phyloP scores from a whole-genome alignment of 2,888 invertebrate genomes.

The Drosophila suboccidentalis region DNA sequence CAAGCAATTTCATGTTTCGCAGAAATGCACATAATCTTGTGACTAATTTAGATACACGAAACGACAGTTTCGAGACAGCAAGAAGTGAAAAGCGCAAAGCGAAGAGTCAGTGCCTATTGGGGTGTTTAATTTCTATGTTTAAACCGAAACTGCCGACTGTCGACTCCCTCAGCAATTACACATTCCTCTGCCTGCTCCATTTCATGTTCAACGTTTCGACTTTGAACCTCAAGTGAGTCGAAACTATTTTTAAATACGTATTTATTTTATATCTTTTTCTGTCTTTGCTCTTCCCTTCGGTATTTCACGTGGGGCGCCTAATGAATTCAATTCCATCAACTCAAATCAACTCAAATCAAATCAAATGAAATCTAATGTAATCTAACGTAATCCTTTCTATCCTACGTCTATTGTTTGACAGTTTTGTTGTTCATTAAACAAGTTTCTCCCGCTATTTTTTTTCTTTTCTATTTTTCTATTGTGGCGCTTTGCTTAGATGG shows the following conservation, averaged over 20 bases:
- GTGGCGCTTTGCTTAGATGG: slow-evolving; percentile 5
- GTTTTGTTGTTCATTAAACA: slow-evolving; percentile 51
- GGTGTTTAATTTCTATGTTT: slow-evolving; percentile 31
- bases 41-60: slow-evolving; percentile 27
- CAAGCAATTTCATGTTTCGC: slow-evolving; percentile 14
- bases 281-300: neutral
- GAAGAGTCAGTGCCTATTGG: neutral
- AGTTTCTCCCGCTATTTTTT: neutral
- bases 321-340: slow-evolving; percentile 56
- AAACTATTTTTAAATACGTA: slow-evolving; percentile 41
- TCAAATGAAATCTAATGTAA: slow-evolving; percentile 7
- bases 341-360: slow-evolving; percentile 35
- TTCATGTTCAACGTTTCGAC: slow-evolving; percentile 14
- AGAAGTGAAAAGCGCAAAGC: neutral
- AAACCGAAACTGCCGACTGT: slow-evolving; percentile 27
- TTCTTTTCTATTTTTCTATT: neutral
- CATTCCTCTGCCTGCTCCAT: slow-evolving; percentile 15
- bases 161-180: slow-evolving; percentile 37
- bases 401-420: slow-evolving; percentile 44
- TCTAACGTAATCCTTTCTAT: slow-evolving; percentile 13
- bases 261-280: slow-evolving; percentile 10
- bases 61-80: neutral
- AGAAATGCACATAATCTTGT: slow-evolving; percentile 17
- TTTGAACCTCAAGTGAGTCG: slow-evolving; percentile 19
- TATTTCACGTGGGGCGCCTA: slow-evolving; percentile 19